Conservation (phyloP, 1,140 invertebrate genomes). For the Drosophila teissieri region DNA sequence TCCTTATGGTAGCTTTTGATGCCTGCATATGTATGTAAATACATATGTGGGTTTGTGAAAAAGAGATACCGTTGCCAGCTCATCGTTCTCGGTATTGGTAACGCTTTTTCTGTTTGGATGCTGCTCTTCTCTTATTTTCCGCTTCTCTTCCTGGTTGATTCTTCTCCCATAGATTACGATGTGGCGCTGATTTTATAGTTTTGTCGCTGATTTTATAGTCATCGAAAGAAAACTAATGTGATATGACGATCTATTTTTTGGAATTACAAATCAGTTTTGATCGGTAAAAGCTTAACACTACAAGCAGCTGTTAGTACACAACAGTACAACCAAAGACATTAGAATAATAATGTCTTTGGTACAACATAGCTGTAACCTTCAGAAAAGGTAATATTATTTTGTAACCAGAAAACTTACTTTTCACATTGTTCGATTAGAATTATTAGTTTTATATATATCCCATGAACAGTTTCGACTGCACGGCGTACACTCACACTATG, state of each 20-base stretch:
- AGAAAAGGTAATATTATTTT: no score
- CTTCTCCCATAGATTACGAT: slow-evolving; percentile 10
- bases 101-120: slow-evolving; percentile 49
- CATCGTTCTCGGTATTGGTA: slow-evolving; percentile 38
- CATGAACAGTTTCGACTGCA: background rate
- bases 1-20: slow-evolving; percentile 33
- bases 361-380: no score
- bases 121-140: slow-evolving; percentile 6
- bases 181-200: no score
- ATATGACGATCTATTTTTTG: background rate
- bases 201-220: slow-evolving; percentile 21
- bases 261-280: no score
- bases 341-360: no score
- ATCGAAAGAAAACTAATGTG: background rate
- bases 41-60: slow-evolving; percentile 15
- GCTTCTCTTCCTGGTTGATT: slow-evolving; percentile 29
- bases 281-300: no score
- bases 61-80: slow-evolving; percentile 35
- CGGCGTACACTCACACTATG: background rate
- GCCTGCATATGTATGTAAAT: slow-evolving; percentile 3
- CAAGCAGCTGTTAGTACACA: no score
- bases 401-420: background rate
- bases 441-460: background rate
- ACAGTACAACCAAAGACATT: no score
- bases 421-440: background rate